phyloP scores from a whole-genome alignment of 2,113 vertebrate species.

The Onychorhynchus coronatus region DNA sequence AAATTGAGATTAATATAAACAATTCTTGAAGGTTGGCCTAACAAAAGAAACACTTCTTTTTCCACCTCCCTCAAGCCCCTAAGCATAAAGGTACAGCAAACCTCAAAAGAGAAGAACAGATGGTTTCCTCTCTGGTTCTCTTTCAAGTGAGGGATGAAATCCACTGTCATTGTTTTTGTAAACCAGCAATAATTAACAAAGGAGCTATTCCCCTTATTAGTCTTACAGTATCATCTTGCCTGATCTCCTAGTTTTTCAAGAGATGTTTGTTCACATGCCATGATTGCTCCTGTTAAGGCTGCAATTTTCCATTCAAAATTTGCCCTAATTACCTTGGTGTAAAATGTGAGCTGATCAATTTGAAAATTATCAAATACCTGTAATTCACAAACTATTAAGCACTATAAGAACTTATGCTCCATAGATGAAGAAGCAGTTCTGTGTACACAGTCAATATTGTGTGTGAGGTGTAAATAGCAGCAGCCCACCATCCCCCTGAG shows the following conservation, averaged over 20 bases:
- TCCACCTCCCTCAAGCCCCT: not conserved
- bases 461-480: not conserved
- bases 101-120: not conserved
- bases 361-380: not conserved
- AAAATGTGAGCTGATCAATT: not conserved
- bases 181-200: not conserved
- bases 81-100: not conserved
- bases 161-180: not conserved
- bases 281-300: not conserved
- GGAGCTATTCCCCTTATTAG: not conserved
- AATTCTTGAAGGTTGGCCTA: not conserved
- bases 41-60: not conserved
- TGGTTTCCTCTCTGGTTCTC: not conserved
- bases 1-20: not conserved
- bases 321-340: not conserved
- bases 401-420: not conserved
- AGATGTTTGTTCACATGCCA: not conserved
- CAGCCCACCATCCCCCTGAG: not conserved
- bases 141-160: not conserved
- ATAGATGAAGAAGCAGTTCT: not conserved
- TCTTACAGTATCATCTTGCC: not conserved
- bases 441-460: not conserved
- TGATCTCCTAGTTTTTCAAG: not conserved
- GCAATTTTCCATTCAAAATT: not conserved
- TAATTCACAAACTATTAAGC: not conserved